Evolutionary conservation across 2,797 vertebrate species (phyloP), one percentile per base, ranked within the genome.

Genomic region (Triplophysa yarkandensis): DNA sequence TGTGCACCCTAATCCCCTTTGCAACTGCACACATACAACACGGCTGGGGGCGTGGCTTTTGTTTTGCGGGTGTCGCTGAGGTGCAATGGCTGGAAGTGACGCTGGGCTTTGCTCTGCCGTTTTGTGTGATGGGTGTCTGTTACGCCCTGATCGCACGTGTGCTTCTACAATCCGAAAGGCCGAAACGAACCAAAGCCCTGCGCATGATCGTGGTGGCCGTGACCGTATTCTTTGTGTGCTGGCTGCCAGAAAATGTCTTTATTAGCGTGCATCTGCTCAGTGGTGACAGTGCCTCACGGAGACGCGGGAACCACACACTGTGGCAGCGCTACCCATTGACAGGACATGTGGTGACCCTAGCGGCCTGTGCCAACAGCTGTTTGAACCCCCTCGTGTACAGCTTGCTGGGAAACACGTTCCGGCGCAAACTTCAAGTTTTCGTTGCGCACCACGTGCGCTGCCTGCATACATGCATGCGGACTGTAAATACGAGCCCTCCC

Each of bases 361-460:
- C 95, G 0, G 95, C 95, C 2, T 98, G 97, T 80, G 95, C 95
- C 14, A 97, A 98, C 62, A 97, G 95, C 90, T 98, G 96, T 76
- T 85, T 98, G 62, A 98, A 96, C 86, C 95, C 95, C 0, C 92
- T 97, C 25, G 91, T 98, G 85, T 97, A 98, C 81, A 94, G 95
- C 81, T 95, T 97, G 81, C 90, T 97, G 0, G 95, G 95, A 13
- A 92, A 94, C 85, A 95, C 94, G 10, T 98, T 97, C 84, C 86
- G 89, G 80, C 90, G 90, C 77, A 97, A 96, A 83, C 85, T 97
- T 68, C 87, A 90, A 34, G 79, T 94, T 63, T 96, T 94, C 4
- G 80, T 97, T 0, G 89, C 91, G 23, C 88, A 92, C 82, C 94
- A 90, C 77, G 90, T 86, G 17, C 89, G 77, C 57, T 83, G 93